Base-by-base conservation (phyloP, 2,888 invertebrate species). In the Eupithecia vulgata region DNA sequence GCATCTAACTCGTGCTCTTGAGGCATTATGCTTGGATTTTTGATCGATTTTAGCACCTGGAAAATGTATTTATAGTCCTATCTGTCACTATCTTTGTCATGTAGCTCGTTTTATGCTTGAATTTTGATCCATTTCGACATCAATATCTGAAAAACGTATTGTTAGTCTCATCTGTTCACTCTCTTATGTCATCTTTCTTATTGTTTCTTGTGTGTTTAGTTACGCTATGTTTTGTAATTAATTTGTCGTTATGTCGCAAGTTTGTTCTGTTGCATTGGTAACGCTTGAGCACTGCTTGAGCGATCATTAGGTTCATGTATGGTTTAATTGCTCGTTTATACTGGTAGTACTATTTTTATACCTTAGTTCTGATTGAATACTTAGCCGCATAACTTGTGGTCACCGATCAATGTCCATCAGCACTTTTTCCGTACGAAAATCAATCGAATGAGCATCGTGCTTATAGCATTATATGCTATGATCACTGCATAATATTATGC, bases 231-330 rank as follows among this genome's bases (percentile, higher is more conserved):
- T 68, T 66, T 71, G 68, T 61, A 21, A 74, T 71, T 74, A 61
- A 70, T 52, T 67, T 67, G 67, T 64, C 15, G 71, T 73, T 68
- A 45, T 42, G 57, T 64, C 37, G 59, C 52, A 59, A 71, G 45
- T 67, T 69, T 57, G 57, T 68, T 70, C 13, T 30, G 64, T 64
- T 59, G 52, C 70, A 69, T 69, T 67, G 57, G 75, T 42, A 62
- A 30, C 67, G 70, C 75, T 72, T 72, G 75, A 75, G 66, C 52
- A 57, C 62, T 52, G 70, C 70, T 72, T 72, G 72, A 30, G 61
- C 17, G 48, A 21, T 52, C 48, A 52, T 52, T 25, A 25, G 21
- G 21, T 64, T 64, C n/a, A 35, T 62, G 34, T 71, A 67, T 74
- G 45, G 66, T 72, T 69, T 67, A 65, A 2, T 40, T 67, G 34